Evolutionary conservation across 2,797 vertebrate genomes (phyloP), one percentile per base, ranked within the genome.

Genomic region (Gymnothorax javanicus): DNA sequence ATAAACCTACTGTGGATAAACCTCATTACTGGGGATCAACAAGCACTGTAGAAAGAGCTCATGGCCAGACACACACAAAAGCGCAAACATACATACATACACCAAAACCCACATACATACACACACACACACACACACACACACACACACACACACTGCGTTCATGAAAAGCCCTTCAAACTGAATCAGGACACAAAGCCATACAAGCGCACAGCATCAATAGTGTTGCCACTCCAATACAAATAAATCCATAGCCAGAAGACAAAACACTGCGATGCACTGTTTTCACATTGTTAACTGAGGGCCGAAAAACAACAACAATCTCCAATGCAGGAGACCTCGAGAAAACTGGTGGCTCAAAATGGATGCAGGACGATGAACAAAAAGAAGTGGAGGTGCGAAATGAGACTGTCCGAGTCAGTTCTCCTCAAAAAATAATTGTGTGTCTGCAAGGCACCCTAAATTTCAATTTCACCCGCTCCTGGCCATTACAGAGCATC

Each of bases 1-100:
- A 83, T 58, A 83, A 27, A 58, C 82, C 82, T 60, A 20, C 82
- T 83, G 20, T 59, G 54, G 57, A 56, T 79, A 79, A 79, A 79
- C 75, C 15, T 79, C 75, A 79, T 79, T 79, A 79, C 75, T 54
- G 75, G 17, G 43, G 75, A 17, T 79, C 75, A 23, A 79, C 75
- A 20, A n/a, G 75, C 75, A 50, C 15, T 56, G 50, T 52, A 9
- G 43, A 54, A 23, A 79, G 54, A 56, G 43, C 17, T 12, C 67
- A 73, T 11, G 43, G 7, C 33, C 25, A 73, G 8, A 12, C 25
- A 73, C 25, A 73, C 25, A 73, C 67, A 71, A 23, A 71, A 23
- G 27, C 69, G 43, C 69, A 73, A 25, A 50, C 27, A 75, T 33
- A 75, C 71, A 75, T 43, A 75, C 27, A 50, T 43, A 50, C 23